These are phyloP conservation scores for Heliocidaris erythrogramma DNA, from an alignment of 35 echinoderm and acorn worm genomes.

Conservation along the genomic window DNA sequence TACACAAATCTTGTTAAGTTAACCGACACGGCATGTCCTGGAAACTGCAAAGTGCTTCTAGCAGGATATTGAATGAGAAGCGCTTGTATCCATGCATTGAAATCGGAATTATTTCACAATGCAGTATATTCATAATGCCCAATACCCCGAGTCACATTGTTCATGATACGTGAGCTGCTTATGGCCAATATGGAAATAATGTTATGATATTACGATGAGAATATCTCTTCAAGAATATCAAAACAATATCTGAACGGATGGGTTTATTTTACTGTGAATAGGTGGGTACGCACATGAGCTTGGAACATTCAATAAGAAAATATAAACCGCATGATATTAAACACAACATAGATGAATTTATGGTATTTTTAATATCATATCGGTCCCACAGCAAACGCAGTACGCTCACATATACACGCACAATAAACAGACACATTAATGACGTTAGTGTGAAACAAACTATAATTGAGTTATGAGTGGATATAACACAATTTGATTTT, in stretches of 20 bases:
- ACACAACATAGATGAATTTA: background rate
- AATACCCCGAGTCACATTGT: background rate
- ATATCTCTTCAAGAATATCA: no score
- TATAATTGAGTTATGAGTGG: background rate
- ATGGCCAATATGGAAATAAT: no score
- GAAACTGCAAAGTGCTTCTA: background rate
- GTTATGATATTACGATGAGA: no score
- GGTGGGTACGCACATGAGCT: no score
- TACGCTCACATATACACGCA: background rate
- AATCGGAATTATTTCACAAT: background rate
- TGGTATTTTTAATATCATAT: background rate
- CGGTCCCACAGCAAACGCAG: background rate
- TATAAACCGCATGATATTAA: background rate
- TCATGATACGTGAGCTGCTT: no score
- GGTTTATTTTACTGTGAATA: no score
- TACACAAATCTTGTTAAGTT: conserved; percentile 4
- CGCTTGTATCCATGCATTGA: background rate
- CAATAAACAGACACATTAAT: background rate
- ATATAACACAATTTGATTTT: conserved; percentile 13
- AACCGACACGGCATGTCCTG: background rate
- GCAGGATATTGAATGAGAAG: background rate
- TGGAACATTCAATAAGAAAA: background rate
- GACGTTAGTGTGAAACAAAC: conserved; percentile 2
- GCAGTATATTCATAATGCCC: background rate
- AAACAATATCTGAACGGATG: no score